Conservation (phyloP, 2,113 vertebrate species). For the Brienomyrus longianalis region DNA sequence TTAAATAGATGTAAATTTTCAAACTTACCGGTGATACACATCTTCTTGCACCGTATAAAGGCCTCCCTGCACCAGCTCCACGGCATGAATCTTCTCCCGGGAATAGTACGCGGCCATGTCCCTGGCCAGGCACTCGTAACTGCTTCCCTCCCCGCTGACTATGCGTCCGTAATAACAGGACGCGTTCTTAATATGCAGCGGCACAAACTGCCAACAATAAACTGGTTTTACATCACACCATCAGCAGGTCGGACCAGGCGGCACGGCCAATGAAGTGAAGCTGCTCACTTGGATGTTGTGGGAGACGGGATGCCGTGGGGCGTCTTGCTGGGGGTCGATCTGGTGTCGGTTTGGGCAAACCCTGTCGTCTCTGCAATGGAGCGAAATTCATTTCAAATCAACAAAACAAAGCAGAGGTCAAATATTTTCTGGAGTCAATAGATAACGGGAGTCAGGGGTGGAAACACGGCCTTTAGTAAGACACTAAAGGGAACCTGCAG, state of each 20-base stretch:
- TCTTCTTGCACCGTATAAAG: constrained; percentile 56
- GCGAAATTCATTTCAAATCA: not conserved
- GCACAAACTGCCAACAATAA: constrained; percentile 49
- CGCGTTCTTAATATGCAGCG: constrained; percentile 52
- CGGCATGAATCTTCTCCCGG: constrained; percentile 36
- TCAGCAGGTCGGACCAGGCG: not conserved
- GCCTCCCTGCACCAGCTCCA: constrained; percentile 27
- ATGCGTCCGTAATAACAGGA: constrained; percentile 52
- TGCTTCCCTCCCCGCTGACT: constrained; percentile 30
- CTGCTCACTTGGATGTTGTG: constrained; percentile 48
- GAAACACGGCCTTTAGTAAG: not conserved
- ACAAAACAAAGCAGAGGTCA: not conserved
- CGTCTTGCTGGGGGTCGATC: constrained; percentile 43
- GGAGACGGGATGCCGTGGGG: constrained; percentile 39
- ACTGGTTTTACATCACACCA: not conserved
- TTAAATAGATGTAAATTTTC: not conserved
- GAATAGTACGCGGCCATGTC: constrained; percentile 49
- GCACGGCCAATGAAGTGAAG: no score
- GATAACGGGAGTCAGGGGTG: not conserved
- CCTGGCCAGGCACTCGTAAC: constrained; percentile 40
- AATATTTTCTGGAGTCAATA: not conserved
- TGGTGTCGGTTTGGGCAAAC: constrained; percentile 56
- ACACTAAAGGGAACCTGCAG: constrained; percentile 68
- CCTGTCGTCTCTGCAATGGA: constrained; percentile 38
- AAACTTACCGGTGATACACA: constrained; percentile 50